A percentile compares a stretch with the other conserved stretches of the same genome.
Evolutionary conservation across 1,140 invertebrate genomes (phyloP).

Genomic region (Cydia fagiglandana): DNA sequence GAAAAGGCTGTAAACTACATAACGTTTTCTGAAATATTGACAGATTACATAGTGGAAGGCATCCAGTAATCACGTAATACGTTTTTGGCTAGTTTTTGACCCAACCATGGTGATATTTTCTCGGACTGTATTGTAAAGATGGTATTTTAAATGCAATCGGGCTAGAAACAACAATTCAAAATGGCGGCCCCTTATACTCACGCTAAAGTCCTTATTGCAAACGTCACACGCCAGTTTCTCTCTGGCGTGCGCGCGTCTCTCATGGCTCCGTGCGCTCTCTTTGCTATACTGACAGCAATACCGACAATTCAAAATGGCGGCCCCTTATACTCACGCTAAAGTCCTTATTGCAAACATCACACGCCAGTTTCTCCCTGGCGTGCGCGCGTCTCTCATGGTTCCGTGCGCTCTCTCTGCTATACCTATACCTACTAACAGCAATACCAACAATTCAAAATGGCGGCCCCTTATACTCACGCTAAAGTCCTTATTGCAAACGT

Average conservation of each 20-base stretch:
- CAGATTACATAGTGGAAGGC: too few species aligned
- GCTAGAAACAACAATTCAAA: too few species aligned
- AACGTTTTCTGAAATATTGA: too few species aligned
- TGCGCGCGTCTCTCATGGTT: conserved; percentile 44
- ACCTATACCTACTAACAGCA: too few species aligned
- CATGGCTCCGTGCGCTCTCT: conserved; percentile 45
- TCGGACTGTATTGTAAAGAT: too few species aligned
- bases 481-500: conserved; percentile 42
- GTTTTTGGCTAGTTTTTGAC: too few species aligned
- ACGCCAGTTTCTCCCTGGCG: conserved; percentile 1
- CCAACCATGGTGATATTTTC: too few species aligned
- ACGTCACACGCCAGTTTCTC: conserved; percentile 32
- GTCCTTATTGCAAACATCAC: not conserved
- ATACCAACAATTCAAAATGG: too few species aligned
- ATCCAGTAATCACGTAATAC: too few species aligned
- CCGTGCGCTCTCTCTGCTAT: conserved; percentile 39
- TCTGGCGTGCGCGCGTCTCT: conserved; percentile 38
- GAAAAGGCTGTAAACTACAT: too few species aligned
- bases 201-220: conserved; percentile 44
- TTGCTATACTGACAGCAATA: conserved; percentile 13
- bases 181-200: conserved; percentile 34
- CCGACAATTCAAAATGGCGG: too few species aligned
- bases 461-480: conserved; percentile 39
- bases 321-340: conserved; percentile 28
- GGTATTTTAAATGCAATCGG: too few species aligned